Evolutionary conservation across 2,888 invertebrate species (phyloP).

Genomic region (Eurois occulta): DNA sequence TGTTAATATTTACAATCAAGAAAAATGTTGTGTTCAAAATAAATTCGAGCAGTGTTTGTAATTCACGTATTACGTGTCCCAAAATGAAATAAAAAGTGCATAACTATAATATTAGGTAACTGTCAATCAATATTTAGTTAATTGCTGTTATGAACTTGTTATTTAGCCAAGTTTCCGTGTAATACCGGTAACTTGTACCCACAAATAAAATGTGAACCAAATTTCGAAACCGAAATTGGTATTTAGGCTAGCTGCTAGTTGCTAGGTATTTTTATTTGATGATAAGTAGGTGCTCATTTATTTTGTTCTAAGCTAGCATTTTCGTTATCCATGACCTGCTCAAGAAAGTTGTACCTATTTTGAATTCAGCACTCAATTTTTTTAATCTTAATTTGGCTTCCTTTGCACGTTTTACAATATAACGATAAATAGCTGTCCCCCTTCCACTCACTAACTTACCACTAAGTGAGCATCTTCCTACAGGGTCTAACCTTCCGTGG

Average conservation of each 20-base stretch:
- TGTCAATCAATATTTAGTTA: slow-evolving; percentile 29
- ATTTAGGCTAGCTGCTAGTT: neutral
- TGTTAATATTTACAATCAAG: neutral
- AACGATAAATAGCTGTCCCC: no score
- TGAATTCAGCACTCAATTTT: neutral
- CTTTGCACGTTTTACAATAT: neutral
- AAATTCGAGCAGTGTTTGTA: neutral
- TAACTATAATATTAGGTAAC: slow-evolving; percentile 50
- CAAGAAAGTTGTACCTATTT: neutral
- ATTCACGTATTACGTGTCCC: slow-evolving; percentile 5
- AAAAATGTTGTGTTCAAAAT: neutral
- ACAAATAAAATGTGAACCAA: slow-evolving; percentile 15
- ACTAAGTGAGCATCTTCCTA: no score
- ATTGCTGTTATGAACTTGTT: slow-evolving; percentile 37
- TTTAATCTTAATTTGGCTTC: neutral
- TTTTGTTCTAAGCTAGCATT: neutral
- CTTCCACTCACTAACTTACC: no score
- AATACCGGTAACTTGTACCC: neutral
- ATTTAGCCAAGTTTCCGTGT: slow-evolving; percentile 21
- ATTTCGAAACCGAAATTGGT: slow-evolving; percentile 14
- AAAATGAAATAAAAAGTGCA: slow-evolving; percentile 20
- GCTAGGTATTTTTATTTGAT: neutral
- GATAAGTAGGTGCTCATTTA: neutral
- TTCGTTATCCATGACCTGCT: no score
- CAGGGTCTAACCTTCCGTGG: no score